Percentiles rank a stretch among this genome's conserved stretches.
These are phyloP conservation scores for Hydropsyche betteni DNA, from an alignment of 2,888 invertebrate species.

Conservation along the genomic window DNA sequence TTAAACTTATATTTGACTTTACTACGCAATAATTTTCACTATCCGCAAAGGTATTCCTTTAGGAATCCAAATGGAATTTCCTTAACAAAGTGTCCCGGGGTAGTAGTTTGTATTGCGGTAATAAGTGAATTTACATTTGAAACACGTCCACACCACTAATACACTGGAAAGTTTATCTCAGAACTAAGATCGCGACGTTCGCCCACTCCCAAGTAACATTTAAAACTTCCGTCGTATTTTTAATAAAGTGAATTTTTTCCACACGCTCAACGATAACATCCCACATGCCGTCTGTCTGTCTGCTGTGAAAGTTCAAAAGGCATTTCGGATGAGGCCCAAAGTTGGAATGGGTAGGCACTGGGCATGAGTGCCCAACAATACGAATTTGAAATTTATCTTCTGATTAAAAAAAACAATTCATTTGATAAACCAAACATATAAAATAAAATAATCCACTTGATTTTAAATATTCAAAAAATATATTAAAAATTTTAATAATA, in stretches of 20 bases:
- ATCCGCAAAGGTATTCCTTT: slow-evolving; percentile 19
- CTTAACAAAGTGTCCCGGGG: slow-evolving; percentile 22
- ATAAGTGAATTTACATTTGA: slow-evolving; percentile 33
- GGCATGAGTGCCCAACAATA: no score
- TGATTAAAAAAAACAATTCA: no score
- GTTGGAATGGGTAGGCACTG: not conserved
- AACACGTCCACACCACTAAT: slow-evolving; percentile 26
- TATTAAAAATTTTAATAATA: no score
- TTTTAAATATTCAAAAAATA: no score
- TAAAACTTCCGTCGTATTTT: no score
- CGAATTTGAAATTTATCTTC: no score
- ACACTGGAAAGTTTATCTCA: slow-evolving; percentile 20
- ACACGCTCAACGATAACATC: no score
- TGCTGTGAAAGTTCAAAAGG: slow-evolving; percentile 42
- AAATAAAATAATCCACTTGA: no score
- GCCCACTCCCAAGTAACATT: no score
- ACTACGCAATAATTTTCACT: slow-evolving; percentile 16
- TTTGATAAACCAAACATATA: no score
- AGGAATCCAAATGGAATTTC: slow-evolving; percentile 15
- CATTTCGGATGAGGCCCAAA: slow-evolving; percentile 26
- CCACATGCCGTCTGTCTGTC: slow-evolving; percentile 23
- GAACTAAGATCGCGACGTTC: slow-evolving; percentile 10
- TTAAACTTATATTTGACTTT: no score
- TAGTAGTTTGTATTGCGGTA: slow-evolving; percentile 26
- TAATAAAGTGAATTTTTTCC: no score